phyloP scores from a whole-genome alignment of 2,797 vertebrate species.

The Pseudochirops cupreus region DNA sequence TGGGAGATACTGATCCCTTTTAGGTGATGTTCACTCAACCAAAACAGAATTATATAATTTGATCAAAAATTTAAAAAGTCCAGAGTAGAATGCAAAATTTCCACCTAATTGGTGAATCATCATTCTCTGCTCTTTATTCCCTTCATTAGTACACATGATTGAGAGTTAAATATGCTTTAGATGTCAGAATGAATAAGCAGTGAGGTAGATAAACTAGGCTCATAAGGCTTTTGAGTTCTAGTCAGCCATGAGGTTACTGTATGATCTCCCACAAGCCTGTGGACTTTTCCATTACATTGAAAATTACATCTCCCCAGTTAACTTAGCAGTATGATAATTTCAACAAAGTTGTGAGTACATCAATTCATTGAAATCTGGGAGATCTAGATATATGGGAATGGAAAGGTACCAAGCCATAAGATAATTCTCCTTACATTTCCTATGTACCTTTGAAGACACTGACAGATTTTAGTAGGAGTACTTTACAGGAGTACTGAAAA shows the following conservation, averaged over 20 bases:
- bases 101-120: neutral
- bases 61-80: slow-evolving; percentile 35
- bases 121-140: neutral
- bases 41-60: neutral
- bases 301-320: neutral
- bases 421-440: neutral
- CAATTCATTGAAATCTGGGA: neutral
- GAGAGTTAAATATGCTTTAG: neutral
- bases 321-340: neutral
- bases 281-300: neutral
- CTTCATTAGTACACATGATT: neutral
- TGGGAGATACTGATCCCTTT: slow-evolving; percentile 18
- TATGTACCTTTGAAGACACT: neutral
- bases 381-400: neutral
- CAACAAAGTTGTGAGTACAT: neutral
- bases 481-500: neutral
- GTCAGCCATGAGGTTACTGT: neutral
- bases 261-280: neutral
- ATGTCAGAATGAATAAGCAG: neutral
- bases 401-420: neutral
- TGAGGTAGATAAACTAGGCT: neutral
- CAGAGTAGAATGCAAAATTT: slow-evolving; percentile 31
- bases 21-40: neutral
- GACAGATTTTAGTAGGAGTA: neutral
- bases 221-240: neutral